Percentiles rank a stretch among this genome's conserved stretches.
Evolutionary conservation across 2,888 invertebrate genomes (phyloP).

Genomic region (Parnassius glacialis): DNA sequence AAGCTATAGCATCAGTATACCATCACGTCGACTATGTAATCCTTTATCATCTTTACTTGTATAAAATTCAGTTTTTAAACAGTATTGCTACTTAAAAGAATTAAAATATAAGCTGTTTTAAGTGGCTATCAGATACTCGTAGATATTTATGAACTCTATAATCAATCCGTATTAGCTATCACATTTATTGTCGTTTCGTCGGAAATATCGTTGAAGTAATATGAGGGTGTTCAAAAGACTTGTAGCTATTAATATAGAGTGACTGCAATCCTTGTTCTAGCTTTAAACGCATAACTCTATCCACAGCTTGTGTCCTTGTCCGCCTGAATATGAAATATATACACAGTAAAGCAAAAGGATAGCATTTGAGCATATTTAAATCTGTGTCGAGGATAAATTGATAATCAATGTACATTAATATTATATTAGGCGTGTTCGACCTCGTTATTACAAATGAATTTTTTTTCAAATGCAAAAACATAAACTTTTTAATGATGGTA

Average conservation of each 20-base stretch:
- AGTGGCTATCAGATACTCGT: too few species aligned
- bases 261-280: conserved; percentile 6
- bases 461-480: conserved; percentile 11
- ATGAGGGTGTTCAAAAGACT: conserved; percentile 4
- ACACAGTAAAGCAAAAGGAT: conserved; percentile 5
- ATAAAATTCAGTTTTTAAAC: too few species aligned
- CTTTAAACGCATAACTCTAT: conserved; percentile 1
- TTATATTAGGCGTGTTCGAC: conserved; percentile 12
- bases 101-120: too few species aligned
- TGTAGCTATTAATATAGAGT: conserved; percentile 1
- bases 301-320: conserved; percentile 12
- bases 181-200: not conserved
- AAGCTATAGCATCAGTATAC: too few species aligned
- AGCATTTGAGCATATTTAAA: conserved; percentile 17
- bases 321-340: conserved; percentile 16
- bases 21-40: too few species aligned
- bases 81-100: too few species aligned
- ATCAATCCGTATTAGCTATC: not conserved
- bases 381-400: conserved; percentile 11
- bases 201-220: not conserved
- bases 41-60: too few species aligned
- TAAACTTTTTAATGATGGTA: conserved; percentile 8
- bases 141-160: too few species aligned
- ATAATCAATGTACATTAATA: conserved; percentile 9
- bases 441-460: conserved; percentile 13